Evolutionary conservation across 2,888 invertebrate species (phyloP).

Genomic region (Balanococcus diminutus): DNA sequence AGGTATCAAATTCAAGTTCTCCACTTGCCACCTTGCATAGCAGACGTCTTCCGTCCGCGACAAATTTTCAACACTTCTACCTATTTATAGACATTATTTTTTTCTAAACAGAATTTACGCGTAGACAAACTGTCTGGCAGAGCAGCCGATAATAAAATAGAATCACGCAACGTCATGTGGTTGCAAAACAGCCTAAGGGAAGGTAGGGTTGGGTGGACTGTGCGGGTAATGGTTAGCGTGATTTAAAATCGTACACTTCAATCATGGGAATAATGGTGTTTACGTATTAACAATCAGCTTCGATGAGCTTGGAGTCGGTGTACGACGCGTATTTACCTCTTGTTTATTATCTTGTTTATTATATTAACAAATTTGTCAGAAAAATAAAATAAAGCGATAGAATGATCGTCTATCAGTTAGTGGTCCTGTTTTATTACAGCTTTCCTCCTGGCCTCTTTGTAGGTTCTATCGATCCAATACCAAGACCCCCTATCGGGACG

Average conservation of each 20-base stretch:
- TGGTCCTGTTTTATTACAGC: slow-evolving; percentile 52
- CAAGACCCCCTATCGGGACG: slow-evolving; percentile 50
- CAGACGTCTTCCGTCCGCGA: background rate
- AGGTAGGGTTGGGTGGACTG: background rate
- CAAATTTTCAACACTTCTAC: background rate
- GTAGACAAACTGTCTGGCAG: background rate
- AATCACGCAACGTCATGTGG: background rate
- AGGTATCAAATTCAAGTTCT: background rate
- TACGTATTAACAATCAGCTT: slow-evolving; percentile 23
- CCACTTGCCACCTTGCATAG: background rate
- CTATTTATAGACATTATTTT: background rate
- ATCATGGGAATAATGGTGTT: slow-evolving; percentile 16
- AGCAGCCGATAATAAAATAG: background rate
- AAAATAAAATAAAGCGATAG: slow-evolving; percentile 53
- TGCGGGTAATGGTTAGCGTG: slow-evolving; percentile 30
- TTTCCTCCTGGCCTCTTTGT: slow-evolving; percentile 11
- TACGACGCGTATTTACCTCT: slow-evolving; percentile 36
- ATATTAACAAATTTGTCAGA: slow-evolving; percentile 54
- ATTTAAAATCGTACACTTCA: slow-evolving; percentile 45
- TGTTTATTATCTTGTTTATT: slow-evolving; percentile 55
- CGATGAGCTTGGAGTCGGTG: background rate
- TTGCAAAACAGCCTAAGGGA: background rate
- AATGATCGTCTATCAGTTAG: slow-evolving; percentile 53
- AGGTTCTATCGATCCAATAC: slow-evolving; percentile 37
- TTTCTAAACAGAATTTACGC: background rate